These are phyloP conservation scores for Athalia circularis DNA, from an alignment of 2,888 invertebrate genomes.

Conservation along the genomic window DNA sequence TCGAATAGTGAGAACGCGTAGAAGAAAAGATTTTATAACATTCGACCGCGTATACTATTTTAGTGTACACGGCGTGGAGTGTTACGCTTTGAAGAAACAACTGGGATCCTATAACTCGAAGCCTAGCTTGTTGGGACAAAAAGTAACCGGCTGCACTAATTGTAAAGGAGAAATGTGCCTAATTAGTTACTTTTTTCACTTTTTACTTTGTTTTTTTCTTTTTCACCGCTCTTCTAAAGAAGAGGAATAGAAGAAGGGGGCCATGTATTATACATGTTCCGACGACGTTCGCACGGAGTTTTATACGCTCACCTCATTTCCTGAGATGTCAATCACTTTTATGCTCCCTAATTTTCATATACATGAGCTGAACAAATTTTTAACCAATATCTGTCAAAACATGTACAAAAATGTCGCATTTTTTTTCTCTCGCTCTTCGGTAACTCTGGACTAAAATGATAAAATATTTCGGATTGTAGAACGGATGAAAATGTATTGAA, in stretches of 20 bases:
- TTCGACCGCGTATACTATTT: constrained; percentile 16
- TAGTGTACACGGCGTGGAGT: neutral
- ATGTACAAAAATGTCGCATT: too few species aligned
- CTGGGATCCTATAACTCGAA: constrained; percentile 12
- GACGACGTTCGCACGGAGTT: constrained; percentile 21
- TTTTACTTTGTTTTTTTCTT: constrained; percentile 9
- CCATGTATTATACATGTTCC: constrained; percentile 43
- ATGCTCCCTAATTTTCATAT: neutral
- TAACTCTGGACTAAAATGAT: too few species aligned
- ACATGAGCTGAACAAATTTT: neutral
- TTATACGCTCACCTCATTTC: neutral
- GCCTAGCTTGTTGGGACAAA: constrained; percentile 1
- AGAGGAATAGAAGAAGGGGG: constrained; percentile 47
- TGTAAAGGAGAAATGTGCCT: constrained; percentile 33
- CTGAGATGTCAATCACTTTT: constrained; percentile 7
- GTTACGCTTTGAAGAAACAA: constrained; percentile 33
- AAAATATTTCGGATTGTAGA: too few species aligned
- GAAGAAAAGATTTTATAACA: neutral
- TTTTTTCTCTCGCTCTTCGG: too few species aligned
- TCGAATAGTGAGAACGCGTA: constrained; percentile 5
- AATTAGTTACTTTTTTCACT: constrained; percentile 47
- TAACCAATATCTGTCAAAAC: too few species aligned
- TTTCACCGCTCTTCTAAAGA: constrained; percentile 11
- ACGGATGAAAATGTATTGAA: too few species aligned
- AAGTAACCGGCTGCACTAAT: constrained; percentile 35